Percentiles rank a stretch among this genome's conserved stretches.
phyloP scores from a whole-genome alignment of 2,113 vertebrate genomes.

The Ramphastos sulfuratus region DNA sequence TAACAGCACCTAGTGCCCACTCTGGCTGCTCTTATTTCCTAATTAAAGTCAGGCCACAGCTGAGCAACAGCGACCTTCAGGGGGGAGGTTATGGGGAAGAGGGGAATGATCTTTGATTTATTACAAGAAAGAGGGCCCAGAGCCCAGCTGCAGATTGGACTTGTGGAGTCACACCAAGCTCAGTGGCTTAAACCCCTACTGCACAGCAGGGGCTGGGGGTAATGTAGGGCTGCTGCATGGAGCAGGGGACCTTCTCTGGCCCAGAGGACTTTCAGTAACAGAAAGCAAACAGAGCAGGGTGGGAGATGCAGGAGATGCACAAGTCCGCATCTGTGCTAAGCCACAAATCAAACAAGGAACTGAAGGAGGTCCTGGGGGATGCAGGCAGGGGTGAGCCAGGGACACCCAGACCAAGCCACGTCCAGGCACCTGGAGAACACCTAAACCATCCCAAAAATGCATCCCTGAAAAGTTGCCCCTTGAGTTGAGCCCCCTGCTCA shows the following conservation, averaged over 20 bases:
- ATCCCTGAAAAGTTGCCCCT: not conserved
- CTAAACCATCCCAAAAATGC: not conserved
- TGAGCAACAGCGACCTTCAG: not conserved
- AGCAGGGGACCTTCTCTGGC: not conserved
- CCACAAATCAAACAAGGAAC: fast-evolving
- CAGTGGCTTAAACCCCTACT: not conserved
- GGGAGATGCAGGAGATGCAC: not conserved
- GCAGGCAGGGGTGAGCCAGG: fast-evolving
- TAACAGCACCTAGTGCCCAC: not conserved
- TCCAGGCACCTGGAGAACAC: not conserved
- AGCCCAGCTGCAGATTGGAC: not conserved
- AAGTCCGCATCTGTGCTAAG: fast-evolving
- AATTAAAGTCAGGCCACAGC: slow-evolving; percentile 23
- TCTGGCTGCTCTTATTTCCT: not conserved
- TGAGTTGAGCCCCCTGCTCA: not conserved
- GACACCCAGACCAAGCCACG: not conserved
- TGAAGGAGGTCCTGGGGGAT: not conserved
- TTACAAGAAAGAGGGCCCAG: fast-evolving
- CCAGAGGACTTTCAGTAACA: not conserved
- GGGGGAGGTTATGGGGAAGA: not conserved
- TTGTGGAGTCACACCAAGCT: not conserved
- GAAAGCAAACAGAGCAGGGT: fast-evolving
- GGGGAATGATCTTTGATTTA: not conserved
- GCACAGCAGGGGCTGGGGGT: fast-evolving
- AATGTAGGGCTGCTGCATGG: not conserved